phyloP scores from a whole-genome alignment of 2,888 invertebrate species.

The Dioctria rufipes region DNA sequence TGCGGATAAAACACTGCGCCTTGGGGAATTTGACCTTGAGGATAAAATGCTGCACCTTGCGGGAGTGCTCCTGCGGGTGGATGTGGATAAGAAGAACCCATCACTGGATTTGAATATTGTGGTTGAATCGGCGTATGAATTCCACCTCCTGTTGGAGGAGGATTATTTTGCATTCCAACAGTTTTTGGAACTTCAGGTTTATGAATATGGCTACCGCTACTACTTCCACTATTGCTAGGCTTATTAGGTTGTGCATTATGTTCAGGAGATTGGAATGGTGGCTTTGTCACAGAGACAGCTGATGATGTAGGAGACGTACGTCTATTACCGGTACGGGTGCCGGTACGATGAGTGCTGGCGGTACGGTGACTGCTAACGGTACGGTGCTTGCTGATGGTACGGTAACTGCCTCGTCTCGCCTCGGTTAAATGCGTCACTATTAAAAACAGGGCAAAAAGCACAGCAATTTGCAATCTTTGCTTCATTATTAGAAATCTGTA shows the following conservation, averaged over 20 bases:
- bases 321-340: constrained; percentile 62
- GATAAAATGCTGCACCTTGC: constrained; percentile 30
- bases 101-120: constrained; percentile 64
- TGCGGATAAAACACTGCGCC: constrained; percentile 62
- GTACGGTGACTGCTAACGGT: no score
- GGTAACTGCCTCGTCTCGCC: no score
- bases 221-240: constrained; percentile 60
- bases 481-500: no score
- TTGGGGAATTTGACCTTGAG: constrained; percentile 61
- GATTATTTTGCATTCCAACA: constrained; percentile 56
- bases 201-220: neutral
- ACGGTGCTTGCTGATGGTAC: no score
- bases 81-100: constrained; percentile 56
- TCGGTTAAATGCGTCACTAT: no score
- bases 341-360: constrained; percentile 56
- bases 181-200: constrained; percentile 56
- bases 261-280: constrained; percentile 65
- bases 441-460: no score
- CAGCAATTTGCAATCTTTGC: no score
- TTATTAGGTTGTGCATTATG: constrained; percentile 69
- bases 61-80: constrained; percentile 17
- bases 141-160: constrained; percentile 61
- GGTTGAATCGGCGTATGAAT: constrained; percentile 64
- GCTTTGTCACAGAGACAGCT: constrained; percentile 66
- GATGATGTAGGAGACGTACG: constrained; percentile 59